Evolutionary conservation across 2,113 vertebrate genomes (phyloP), one percentile per base, ranked within the genome.

Genomic region (Muscicapa adusta): DNA sequence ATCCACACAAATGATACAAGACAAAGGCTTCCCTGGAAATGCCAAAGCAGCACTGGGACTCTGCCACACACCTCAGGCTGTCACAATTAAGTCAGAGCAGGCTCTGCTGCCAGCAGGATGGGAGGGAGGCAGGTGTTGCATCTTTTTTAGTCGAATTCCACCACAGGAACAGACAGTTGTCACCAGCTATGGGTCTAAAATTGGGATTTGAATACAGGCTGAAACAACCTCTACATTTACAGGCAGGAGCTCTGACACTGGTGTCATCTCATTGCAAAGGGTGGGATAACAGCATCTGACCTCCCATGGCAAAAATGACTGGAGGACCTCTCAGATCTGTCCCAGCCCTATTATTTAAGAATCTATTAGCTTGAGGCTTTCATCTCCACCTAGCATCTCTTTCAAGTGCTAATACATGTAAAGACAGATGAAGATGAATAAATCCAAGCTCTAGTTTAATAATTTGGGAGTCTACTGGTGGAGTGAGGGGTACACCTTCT

Each of bases 21-120:
- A 83, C 77, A 65, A 81, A 92, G 68, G 33, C 75, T 56, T 93
- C 60, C 79, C 91, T 48, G 14, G 82, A 94, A 94, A 94, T 47
- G 79, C 72, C 94, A 94, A 3, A 84, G 88, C 72, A 73, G 82
- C 38, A 3, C 73, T 70, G 86, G 67, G 94, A 88, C 29, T 18
- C 85, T 92, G 68, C 79, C 56, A 29, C 79, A 19, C 0, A 33
- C 82, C 91, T 77, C 75, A 18, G 82, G 91, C 79, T 67, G 47
- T 11, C 42, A 24, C 56, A 74, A 17, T 63, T 38, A 23, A 92
- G 11, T 31, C 88, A 84, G 79, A 88, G 38, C 63, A 93, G 72
- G 38, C 79, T 73, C 85, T 73, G 34, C 56, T 80, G 38, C 51
- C 47, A 18, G 42, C 25, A 23, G 58, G 48, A 77, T 2, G 6